These are phyloP conservation scores for Petrocephalus sullivani DNA, from an alignment of 2,797 vertebrate species.

Conservation along the genomic window DNA sequence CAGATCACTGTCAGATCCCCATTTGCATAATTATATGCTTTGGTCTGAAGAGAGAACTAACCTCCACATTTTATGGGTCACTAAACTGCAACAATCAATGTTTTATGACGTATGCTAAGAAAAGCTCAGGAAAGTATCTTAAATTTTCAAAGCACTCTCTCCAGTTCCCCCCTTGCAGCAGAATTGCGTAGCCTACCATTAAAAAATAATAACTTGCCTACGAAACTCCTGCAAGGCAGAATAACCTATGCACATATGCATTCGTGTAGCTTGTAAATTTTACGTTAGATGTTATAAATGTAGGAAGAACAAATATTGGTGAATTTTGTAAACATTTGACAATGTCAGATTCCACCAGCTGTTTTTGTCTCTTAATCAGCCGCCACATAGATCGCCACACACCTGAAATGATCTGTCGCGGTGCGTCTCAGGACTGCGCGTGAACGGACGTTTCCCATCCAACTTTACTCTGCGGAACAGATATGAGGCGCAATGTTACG, in stretches of 20 bases:
- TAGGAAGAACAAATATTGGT: background rate
- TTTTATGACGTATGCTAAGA: constrained; percentile 93
- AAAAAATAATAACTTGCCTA: constrained; percentile 51
- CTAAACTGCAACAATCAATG: constrained; percentile 96
- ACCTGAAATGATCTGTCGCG: background rate
- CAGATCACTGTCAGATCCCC: constrained; percentile 95
- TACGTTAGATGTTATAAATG: background rate
- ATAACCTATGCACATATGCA: constrained; percentile 42
- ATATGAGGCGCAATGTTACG: background rate
- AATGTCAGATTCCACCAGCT: background rate
- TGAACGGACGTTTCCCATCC: background rate
- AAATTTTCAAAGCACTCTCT: constrained; percentile 67
- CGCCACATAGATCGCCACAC: background rate
- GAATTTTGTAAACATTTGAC: too few relatives aligned
- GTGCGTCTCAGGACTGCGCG: background rate
- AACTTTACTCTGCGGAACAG: background rate
- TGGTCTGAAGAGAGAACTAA: constrained; percentile 97
- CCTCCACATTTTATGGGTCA: constrained; percentile 99
- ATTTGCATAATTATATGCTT: constrained; percentile 99
- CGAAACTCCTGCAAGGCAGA: constrained; percentile 51
- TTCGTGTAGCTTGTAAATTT: background rate
- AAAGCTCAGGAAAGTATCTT: constrained; percentile 77
- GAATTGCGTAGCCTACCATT: constrained; percentile 53
- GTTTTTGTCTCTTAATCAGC: background rate
- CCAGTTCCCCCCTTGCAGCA: constrained; percentile 36